phyloP scores from a whole-genome alignment of 2,888 invertebrate species.

The Alloplasta piceator region DNA sequence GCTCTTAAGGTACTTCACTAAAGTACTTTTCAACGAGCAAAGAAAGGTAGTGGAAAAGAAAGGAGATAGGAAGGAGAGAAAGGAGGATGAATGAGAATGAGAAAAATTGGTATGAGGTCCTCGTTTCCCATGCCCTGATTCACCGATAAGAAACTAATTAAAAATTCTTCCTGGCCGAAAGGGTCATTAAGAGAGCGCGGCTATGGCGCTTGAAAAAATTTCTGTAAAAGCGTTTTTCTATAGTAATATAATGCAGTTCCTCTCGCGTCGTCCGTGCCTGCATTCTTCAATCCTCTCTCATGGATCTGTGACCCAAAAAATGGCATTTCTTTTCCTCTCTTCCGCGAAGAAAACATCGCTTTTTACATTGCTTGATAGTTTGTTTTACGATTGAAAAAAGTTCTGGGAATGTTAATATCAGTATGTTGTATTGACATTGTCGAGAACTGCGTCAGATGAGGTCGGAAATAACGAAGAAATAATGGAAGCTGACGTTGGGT shows the following conservation, averaged over 20 bases:
- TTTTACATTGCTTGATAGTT: background rate
- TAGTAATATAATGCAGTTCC: constrained; percentile 9
- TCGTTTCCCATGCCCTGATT: constrained; percentile 30
- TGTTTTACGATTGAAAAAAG: background rate
- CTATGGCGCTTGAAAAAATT: constrained; percentile 26
- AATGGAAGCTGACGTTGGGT: constrained; percentile 34
- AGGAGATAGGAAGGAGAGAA: background rate
- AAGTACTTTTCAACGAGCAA: constrained; percentile 41
- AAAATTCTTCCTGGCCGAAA: constrained; percentile 39
- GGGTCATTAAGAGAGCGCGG: constrained; percentile 30
- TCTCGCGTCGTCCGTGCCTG: background rate
- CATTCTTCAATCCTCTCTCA: background rate
- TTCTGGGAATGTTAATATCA: background rate
- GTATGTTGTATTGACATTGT: background rate
- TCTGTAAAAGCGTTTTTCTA: constrained; percentile 18
- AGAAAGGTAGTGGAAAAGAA: constrained; percentile 31
- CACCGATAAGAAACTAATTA: constrained; percentile 60
- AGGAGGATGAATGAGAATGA: constrained; percentile 15
- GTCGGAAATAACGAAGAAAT: constrained; percentile 11
- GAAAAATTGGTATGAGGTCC: constrained; percentile 22
- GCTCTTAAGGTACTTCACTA: constrained; percentile 16
- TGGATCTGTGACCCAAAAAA: no score
- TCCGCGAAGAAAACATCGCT: no score
- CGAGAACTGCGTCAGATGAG: constrained; percentile 3
- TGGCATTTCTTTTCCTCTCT: no score